phyloP scores from a whole-genome alignment of 2,888 invertebrate genomes.

The Pseudococcus jackbeardsleyi region DNA sequence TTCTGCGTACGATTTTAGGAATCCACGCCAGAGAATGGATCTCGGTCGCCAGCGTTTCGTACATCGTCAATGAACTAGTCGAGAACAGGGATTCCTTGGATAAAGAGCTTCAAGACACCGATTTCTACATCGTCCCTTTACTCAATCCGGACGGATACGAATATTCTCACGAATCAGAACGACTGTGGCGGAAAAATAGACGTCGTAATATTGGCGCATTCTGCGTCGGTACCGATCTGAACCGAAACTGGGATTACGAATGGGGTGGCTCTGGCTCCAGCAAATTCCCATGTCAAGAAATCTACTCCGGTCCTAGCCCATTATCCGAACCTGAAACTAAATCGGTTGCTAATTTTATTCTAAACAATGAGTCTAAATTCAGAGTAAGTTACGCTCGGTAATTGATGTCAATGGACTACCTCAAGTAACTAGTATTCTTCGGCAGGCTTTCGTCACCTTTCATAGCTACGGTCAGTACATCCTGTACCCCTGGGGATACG shows the following conservation, averaged over 20 bases:
- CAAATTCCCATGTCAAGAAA: constrained; percentile 84
- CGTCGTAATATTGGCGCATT: constrained; percentile 76
- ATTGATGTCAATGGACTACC: no score
- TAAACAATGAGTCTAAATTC: constrained; percentile 67
- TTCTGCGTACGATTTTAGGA: no score
- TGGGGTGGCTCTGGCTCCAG: constrained; percentile 91
- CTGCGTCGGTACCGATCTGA: constrained; percentile 85
- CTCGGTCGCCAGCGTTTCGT: constrained; percentile 83
- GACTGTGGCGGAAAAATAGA: constrained; percentile 74
- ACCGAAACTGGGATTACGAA: constrained; percentile 88
- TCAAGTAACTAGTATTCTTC: constrained; percentile 69
- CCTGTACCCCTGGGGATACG: constrained; percentile 88
- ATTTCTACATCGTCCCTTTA: constrained; percentile 82
- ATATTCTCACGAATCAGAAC: constrained; percentile 83
- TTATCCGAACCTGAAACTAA: constrained; percentile 91
- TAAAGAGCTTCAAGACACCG: constrained; percentile 71
- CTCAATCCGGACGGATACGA: no score
- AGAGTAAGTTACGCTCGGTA: no score
- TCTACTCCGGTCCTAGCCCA: constrained; percentile 81
- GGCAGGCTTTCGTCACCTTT: constrained; percentile 82
- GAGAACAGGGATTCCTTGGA: constrained; percentile 78
- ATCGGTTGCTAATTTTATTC: constrained; percentile 75
- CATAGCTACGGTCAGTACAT: constrained; percentile 90
- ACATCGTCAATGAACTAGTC: constrained; percentile 79
- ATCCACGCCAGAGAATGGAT: constrained; percentile 95